A percentile compares a stretch with the other conserved stretches of the same genome.
Conservation (phyloP, 2,797 vertebrate genomes). For the Lithobates pipiens region DNA sequence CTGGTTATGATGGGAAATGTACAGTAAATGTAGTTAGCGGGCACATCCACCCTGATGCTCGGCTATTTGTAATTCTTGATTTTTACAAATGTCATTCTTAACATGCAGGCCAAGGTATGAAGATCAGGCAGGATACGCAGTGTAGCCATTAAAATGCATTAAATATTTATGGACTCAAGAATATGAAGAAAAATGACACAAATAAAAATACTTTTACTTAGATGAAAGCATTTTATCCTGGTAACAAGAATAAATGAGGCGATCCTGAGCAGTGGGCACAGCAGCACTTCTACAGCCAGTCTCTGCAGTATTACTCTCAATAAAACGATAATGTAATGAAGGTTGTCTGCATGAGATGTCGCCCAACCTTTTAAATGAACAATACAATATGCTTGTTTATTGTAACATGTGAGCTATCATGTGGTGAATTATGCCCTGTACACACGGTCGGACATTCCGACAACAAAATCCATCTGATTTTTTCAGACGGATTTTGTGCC, state of each 20-base stretch:
- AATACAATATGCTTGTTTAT: too few relatives aligned
- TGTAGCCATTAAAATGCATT: conserved; percentile 7
- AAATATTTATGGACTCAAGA: conserved; percentile 24
- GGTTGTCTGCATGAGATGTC: too few relatives aligned
- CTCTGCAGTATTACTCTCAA: too few relatives aligned
- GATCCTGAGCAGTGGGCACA: not conserved
- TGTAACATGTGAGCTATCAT: too few relatives aligned
- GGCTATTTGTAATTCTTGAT: not conserved
- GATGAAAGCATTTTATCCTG: conserved; percentile 12
- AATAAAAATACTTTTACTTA: conserved; percentile 11
- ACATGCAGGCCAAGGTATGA: not conserved
- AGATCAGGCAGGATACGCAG: conserved; percentile 10
- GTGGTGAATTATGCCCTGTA: too few relatives aligned
- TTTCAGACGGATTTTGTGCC: too few relatives aligned
- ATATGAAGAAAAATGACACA: conserved; percentile 35
- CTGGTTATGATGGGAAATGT: too few relatives aligned
- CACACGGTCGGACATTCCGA: too few relatives aligned
- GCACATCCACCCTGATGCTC: not conserved
- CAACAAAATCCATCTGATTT: too few relatives aligned
- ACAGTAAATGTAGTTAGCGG: not conserved
- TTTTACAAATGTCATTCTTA: conserved; percentile 10
- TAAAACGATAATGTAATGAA: too few relatives aligned
- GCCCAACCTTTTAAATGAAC: too few relatives aligned
- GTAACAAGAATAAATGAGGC: conserved; percentile 28
- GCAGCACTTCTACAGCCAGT: not conserved